Base-by-base conservation (phyloP, 2,113 vertebrate genomes). In the Eulacestoma nigropectus region DNA sequence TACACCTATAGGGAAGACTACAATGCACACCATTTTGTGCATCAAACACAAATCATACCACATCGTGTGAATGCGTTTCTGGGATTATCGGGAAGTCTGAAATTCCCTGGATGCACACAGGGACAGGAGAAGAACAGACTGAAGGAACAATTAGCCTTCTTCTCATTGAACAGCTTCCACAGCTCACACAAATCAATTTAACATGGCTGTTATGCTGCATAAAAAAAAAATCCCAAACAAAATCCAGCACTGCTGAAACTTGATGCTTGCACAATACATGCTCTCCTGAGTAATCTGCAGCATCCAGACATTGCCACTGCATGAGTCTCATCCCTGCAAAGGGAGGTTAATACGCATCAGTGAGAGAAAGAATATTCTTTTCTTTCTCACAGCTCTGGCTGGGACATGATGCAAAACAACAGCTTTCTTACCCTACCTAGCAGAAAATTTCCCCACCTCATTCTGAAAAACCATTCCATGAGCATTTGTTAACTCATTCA, bases 161-260 rank as follows among this genome's bases (percentile, higher is more conserved):
- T 92, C 84, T 64, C 76, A 68, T 44, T 95, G 76, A 90, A 88
- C 68, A 67, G 33, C 50, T 73, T 91, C 73, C 72, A 84, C 1
- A 32, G 63, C 50, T 90, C 85, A 67, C 8, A 25, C 32, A 94
- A 93, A 81, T 94, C 56, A 35, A 78, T 95, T 96, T 96, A 90
- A 93, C 83, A 93, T 13, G 78, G 70, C 35, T 92, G 50, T 90
- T 94, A 79, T 0, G 3, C 35, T 89, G 65, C 18, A 83, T 63
- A 1, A 17, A 50, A 65, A 65, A 85, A 83, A 84, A 57, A 42
- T 7, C 50, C 49, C 59, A 85, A 79, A 81, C 49, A 83, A 94
- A 94, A 87, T 83, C 52, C 79, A 82, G n/a, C 67, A 26, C 29
- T 46, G 80, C 64, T 92, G 83, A 96, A 87, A 89, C n/a, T 41